Base-by-base conservation (phyloP, 2,113 vertebrate species). In the Telmatochromis bifrenatus region DNA sequence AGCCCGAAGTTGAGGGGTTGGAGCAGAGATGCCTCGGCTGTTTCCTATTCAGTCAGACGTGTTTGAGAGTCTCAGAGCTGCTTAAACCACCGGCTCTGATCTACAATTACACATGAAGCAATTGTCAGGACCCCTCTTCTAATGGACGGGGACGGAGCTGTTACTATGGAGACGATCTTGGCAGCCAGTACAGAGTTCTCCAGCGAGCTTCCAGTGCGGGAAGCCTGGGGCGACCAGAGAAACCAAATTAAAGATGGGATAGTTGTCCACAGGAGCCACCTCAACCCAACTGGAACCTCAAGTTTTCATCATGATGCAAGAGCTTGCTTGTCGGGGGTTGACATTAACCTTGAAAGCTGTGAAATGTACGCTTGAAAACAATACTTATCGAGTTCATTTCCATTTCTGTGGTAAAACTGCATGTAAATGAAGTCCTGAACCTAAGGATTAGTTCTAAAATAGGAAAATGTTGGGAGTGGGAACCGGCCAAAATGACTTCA, bases 51-150 rank as follows among this genome's bases (percentile, higher is more conserved):
- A 85, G 88, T 86, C 77, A 51, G 87, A 91, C 7, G 9, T 85
- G 82, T 88, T 77, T 17, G 60, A 86, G 84, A 89, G 87, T 51
- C 4, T 77, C 73, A 33, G 26, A 77, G 26, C 73, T 51, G 49
- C 82, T 9, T 28, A 86, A 91, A 93, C 90, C 88, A 82, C 93
- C 84, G 65, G 93, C 89, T 65, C 91, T 92, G 91, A 88, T 84
- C 85, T 55, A 87, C 86, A 84, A 79, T 79, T 81, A 58, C 51
- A 87, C 60, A 92, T 4, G 91, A 84, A 90, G 93, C 92, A 92
- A 91, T 92, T 89, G 86, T 88, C 79, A 42, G 84, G 62, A 82
- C 77, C 83, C 6, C 21, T 81, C 51, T 92, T 90, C 88, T 89
- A 84, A 39, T 87, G 85, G 53, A 83, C 37, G 42, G 26, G 55